phyloP scores from a whole-genome alignment of 2,113 vertebrate species.

The Dromaius novaehollandiae region DNA sequence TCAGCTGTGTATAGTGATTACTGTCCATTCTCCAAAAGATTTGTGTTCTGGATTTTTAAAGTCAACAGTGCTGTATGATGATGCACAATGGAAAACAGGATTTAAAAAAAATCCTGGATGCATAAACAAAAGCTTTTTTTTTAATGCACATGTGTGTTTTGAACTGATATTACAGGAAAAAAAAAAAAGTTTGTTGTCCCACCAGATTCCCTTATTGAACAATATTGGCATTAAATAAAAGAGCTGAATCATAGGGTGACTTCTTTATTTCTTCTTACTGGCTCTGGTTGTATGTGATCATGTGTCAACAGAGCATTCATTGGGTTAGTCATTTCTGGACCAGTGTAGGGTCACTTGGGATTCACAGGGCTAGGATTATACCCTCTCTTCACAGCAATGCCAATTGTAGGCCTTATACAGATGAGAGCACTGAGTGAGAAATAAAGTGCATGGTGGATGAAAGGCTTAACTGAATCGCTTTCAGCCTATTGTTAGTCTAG shows the following conservation, averaged over 20 bases:
- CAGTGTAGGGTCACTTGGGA: conserved; percentile 81
- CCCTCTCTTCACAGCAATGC: conserved; percentile 80
- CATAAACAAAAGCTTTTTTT: not conserved
- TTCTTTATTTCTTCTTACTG: conserved; percentile 82
- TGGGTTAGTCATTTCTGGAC: conserved; percentile 86
- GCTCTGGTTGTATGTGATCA: conserved; percentile 83
- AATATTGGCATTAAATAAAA: conserved; percentile 84
- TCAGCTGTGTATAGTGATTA: not conserved
- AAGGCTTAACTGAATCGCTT: conserved; percentile 92
- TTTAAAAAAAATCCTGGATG: conserved; percentile 22
- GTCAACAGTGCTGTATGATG: not conserved
- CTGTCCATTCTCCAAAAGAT: not conserved
- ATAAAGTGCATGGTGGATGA: conserved; percentile 90
- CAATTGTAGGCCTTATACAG: conserved; percentile 80
- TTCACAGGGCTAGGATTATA: conserved; percentile 80
- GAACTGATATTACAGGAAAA: not conserved
- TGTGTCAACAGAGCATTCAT: conserved; percentile 85
- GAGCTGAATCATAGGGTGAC: conserved; percentile 79
- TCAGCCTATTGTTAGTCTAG: conserved; percentile 93
- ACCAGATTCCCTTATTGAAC: conserved; percentile 82
- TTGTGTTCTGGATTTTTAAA: conserved; percentile 8
- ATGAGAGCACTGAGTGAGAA: conserved; percentile 85
- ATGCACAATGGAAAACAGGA: not conserved
- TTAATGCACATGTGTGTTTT: conserved; percentile 17
- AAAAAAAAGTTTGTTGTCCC: conserved; percentile 69